These are phyloP conservation scores for Ormyrus labotus DNA, from an alignment of 2,888 invertebrate genomes.

Conservation along the genomic window DNA sequence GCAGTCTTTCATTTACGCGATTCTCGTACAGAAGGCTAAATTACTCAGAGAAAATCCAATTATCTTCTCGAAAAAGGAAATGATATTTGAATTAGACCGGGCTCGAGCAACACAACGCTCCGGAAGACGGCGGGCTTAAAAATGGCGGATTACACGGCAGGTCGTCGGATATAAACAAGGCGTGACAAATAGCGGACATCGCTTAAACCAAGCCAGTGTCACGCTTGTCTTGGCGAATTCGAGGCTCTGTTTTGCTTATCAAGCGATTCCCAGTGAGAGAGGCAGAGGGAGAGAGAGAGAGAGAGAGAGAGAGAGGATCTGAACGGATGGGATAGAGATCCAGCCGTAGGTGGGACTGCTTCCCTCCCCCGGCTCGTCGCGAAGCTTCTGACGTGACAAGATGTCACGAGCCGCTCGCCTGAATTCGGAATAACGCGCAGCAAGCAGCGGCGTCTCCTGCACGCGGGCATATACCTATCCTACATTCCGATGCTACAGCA, in stretches of 20 bases:
- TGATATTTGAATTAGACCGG: slow-evolving; percentile 44
- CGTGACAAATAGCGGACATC: slow-evolving; percentile 42
- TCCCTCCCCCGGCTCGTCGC: background rate
- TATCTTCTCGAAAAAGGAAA: slow-evolving; percentile 39
- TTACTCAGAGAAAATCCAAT: slow-evolving; percentile 39
- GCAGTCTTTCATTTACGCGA: background rate
- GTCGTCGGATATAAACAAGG: slow-evolving; percentile 42
- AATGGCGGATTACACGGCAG: background rate
- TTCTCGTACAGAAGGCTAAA: background rate
- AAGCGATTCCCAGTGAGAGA: slow-evolving; percentile 28
- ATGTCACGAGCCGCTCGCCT: slow-evolving; percentile 47
- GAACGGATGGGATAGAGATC: background rate
- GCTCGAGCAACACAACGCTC: background rate
- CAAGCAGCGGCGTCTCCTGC: background rate
- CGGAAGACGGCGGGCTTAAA: background rate
- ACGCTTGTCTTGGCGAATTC: slow-evolving; percentile 48
- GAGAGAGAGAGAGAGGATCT: background rate
- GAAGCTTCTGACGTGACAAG: slow-evolving; percentile 47
- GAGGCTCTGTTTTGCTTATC: slow-evolving; percentile 48
- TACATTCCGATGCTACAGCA: no score
- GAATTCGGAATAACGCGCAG: slow-evolving; percentile 36
- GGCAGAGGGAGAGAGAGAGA: background rate
- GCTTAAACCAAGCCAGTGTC: slow-evolving; percentile 21
- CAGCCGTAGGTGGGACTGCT: slow-evolving; percentile 9
- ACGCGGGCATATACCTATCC: no score